These are phyloP conservation scores for Genyomyrus donnyi DNA, from an alignment of 2,113 vertebrate genomes.

Conservation along the genomic window DNA sequence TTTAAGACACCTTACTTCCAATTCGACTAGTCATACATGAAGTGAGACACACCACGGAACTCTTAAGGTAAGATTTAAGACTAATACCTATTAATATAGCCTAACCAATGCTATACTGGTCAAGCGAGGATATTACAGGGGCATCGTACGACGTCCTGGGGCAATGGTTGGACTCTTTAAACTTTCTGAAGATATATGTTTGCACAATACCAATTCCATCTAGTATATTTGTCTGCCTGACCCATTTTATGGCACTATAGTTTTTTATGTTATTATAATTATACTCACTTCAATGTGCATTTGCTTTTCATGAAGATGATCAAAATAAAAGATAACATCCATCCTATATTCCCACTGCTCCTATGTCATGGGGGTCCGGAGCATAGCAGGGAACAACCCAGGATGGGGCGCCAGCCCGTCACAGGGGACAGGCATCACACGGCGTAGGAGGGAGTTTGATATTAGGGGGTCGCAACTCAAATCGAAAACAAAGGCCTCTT, in stretches of 20 bases:
- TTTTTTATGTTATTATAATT: neutral
- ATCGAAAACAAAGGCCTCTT: neutral
- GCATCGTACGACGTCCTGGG: conserved; percentile 58
- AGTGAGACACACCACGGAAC: conserved; percentile 45
- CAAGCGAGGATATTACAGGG: conserved; percentile 66
- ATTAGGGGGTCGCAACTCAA: neutral
- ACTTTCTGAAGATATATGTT: conserved; percentile 46
- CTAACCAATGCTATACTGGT: conserved; percentile 67
- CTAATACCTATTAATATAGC: conserved; percentile 63
- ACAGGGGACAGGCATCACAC: neutral
- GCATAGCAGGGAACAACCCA: neutral
- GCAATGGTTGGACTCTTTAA: conserved; percentile 60
- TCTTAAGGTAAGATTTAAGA: conserved; percentile 66
- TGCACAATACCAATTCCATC: neutral
- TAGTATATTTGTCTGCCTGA: neutral
- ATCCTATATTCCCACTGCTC: neutral
- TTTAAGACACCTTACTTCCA: conserved; percentile 45
- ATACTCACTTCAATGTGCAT: neutral
- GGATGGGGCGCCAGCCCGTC: neutral
- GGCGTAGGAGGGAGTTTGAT: neutral
- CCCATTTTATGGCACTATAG: neutral
- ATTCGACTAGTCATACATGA: conserved; percentile 25
- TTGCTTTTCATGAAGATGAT: neutral
- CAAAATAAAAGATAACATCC: neutral
- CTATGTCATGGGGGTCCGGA: neutral